Percentiles rank a stretch among this genome's conserved stretches.
Conservation (phyloP, 1,140 invertebrate species). For the Aphidius gifuensis region DNA sequence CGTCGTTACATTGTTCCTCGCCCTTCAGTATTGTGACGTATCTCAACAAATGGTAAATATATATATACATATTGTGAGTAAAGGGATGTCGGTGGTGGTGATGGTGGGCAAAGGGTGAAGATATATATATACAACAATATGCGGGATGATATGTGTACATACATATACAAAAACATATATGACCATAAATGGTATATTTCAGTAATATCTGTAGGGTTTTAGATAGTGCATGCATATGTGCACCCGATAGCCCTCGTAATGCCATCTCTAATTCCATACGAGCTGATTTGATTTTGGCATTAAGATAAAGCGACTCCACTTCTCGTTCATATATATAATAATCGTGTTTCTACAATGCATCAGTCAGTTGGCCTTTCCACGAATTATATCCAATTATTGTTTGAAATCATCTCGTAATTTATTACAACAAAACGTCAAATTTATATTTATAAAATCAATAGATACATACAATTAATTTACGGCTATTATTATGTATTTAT, state of each 20-base stretch:
- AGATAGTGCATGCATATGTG: conserved; percentile 43
- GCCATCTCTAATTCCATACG: conserved; percentile 54
- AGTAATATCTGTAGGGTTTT: too few species aligned
- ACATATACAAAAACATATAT: too few species aligned
- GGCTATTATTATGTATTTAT: too few species aligned
- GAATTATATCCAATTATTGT: conserved; percentile 19
- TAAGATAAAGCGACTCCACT: conserved; percentile 49
- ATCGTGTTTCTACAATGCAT: conserved; percentile 28
- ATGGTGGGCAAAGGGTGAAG: neutral
- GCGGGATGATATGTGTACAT: neutral
- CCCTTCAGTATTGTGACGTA: conserved; percentile 48
- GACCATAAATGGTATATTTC: too few species aligned
- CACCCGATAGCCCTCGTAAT: conserved; percentile 49
- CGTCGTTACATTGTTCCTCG: conserved; percentile 47
- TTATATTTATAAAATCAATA: too few species aligned
- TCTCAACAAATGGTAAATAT: conserved; percentile 23
- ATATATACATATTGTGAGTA: neutral
- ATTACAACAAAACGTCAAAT: too few species aligned
- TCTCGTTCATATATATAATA: conserved; percentile 10
- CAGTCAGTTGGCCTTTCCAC: conserved; percentile 4
- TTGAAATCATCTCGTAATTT: too few species aligned
- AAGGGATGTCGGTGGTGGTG: neutral
- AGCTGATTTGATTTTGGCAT: conserved; percentile 56
- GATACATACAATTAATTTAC: too few species aligned
- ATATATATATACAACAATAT: neutral